These are phyloP conservation scores for Cotesia congregata DNA, from an alignment of 2,888 invertebrate species.

Conservation along the genomic window DNA sequence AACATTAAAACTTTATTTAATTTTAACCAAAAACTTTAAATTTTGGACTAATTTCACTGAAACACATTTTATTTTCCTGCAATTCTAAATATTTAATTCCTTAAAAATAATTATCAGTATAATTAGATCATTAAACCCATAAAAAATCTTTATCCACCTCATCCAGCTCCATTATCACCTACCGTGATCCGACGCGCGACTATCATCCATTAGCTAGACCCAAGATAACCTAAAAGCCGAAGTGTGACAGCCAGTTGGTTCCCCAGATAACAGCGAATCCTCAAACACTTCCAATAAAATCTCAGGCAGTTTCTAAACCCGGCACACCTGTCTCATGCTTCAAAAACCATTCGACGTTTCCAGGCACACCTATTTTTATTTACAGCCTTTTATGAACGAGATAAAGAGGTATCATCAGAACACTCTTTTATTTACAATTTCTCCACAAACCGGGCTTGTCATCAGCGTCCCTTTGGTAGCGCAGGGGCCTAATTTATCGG, in stretches of 20 bases:
- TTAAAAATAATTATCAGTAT: no score
- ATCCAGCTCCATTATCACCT: no score
- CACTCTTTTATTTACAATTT: neutral
- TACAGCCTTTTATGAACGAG: constrained; percentile 16
- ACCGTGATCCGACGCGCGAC: no score
- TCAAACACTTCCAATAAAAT: neutral
- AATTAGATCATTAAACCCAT: no score
- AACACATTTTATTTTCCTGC: no score
- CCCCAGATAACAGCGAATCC: neutral
- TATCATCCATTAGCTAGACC: neutral
- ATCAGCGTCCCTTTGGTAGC: neutral
- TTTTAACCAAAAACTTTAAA: no score
- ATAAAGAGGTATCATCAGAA: neutral
- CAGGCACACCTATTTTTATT: constrained; percentile 44
- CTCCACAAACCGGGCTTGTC: neutral
- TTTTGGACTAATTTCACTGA: no score
- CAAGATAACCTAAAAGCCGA: neutral
- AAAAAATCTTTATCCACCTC: no score
- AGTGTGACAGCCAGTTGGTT: neutral
- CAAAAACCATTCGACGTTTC: neutral
- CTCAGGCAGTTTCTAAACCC: constrained; percentile 30
- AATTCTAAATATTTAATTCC: no score
- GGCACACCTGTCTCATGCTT: constrained; percentile 45
- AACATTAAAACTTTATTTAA: no score
- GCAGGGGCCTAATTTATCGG: neutral